A percentile compares a stretch with the other conserved stretches of the same genome.
phyloP scores from a whole-genome alignment of 2,888 invertebrate genomes.

The Stenichneumon culpator region DNA sequence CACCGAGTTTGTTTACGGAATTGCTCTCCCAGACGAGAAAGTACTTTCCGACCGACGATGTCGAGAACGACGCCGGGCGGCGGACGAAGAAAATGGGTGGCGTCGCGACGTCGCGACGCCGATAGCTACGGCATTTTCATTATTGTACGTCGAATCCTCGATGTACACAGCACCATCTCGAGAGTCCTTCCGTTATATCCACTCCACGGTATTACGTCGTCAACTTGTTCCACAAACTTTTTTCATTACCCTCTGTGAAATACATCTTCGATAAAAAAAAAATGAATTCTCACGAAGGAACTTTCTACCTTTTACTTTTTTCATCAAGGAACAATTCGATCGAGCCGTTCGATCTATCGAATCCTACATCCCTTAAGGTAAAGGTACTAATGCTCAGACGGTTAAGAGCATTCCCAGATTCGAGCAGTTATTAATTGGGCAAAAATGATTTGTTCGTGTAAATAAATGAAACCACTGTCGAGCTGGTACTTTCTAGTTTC shows the following conservation, averaged over 20 bases:
- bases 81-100: conserved; percentile 68
- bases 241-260: neutral
- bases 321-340: neutral
- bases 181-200: conserved; percentile 1
- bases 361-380: neutral
- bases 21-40: conserved; percentile 59
- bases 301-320: neutral
- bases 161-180: conserved; percentile 18
- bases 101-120: conserved; percentile 74
- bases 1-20: conserved; percentile 66
- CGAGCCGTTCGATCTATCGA: neutral
- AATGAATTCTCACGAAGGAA: neutral
- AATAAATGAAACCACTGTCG: too few species aligned
- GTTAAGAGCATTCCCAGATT: too few species aligned
- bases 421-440: too few species aligned
- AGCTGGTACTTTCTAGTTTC: too few species aligned
- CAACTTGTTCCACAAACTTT: conserved; percentile 7
- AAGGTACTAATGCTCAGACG: too few species aligned
- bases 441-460: too few species aligned
- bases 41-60: conserved; percentile 46
- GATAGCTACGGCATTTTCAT: conserved; percentile 65
- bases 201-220: neutral
- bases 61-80: conserved; percentile 57
- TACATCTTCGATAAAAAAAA: neutral
- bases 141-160: conserved; percentile 63